Conservation (phyloP, 2,888 invertebrate species). For the Sinopyrophorus schimmeli region DNA sequence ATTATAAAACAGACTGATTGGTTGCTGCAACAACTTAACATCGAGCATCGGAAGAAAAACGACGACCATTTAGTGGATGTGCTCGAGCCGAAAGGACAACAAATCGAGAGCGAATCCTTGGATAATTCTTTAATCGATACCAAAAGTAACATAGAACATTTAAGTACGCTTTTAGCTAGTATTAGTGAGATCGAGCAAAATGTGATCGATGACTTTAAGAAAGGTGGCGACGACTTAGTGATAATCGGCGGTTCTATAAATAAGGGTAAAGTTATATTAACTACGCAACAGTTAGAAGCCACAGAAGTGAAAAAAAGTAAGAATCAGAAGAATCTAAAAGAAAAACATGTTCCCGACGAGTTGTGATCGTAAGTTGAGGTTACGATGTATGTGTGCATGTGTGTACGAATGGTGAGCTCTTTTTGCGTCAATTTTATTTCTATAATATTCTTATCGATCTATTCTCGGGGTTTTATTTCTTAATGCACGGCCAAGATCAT, state of each 20-base stretch:
- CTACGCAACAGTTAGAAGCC: slow-evolving; percentile 34
- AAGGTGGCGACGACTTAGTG: slow-evolving; percentile 40
- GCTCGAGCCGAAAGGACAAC: background rate
- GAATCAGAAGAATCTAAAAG: slow-evolving; percentile 24
- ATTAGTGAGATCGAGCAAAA: slow-evolving; percentile 38
- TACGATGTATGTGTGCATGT: background rate
- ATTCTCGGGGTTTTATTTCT: too few relatives aligned
- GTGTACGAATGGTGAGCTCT: background rate
- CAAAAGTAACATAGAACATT: slow-evolving; percentile 34
- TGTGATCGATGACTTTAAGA: slow-evolving; percentile 37
- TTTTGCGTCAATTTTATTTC: too few relatives aligned
- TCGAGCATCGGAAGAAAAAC: slow-evolving; percentile 45
- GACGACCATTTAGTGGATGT: slow-evolving; percentile 39
- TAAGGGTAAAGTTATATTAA: slow-evolving; percentile 38
- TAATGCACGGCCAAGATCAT: too few relatives aligned
- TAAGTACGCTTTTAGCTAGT: slow-evolving; percentile 38
- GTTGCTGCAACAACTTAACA: slow-evolving; percentile 49
- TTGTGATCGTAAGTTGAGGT: slow-evolving; percentile 33
- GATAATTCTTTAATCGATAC: slow-evolving; percentile 13
- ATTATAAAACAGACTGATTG: slow-evolving; percentile 49
- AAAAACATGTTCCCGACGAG: slow-evolving; percentile 32
- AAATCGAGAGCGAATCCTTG: background rate
- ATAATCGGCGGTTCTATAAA: slow-evolving; percentile 37
- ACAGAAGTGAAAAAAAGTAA: slow-evolving; percentile 24
- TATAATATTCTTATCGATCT: too few relatives aligned